Conservation (phyloP, 2,113 vertebrate genomes). For the Menura novaehollandiae region DNA sequence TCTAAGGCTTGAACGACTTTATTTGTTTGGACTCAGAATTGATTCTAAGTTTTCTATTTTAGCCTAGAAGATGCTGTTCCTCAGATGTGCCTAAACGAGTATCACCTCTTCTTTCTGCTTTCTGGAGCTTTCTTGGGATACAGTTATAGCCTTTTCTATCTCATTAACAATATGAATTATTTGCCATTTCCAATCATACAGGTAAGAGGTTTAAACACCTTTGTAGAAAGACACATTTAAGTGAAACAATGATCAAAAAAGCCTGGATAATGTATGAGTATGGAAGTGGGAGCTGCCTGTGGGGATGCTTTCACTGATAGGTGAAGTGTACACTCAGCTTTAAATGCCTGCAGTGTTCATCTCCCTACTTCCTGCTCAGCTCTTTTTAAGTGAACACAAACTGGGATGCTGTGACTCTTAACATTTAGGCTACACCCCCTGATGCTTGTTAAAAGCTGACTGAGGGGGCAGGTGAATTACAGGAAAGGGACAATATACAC, state of each 20-base stretch:
- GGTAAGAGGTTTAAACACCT: slow-evolving; percentile 69
- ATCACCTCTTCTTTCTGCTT: slow-evolving; percentile 86
- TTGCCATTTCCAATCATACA: slow-evolving; percentile 89
- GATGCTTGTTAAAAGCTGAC: not conserved
- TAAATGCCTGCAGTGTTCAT: not conserved
- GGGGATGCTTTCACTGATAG: not conserved
- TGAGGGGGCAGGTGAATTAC: not conserved
- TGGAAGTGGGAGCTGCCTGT: not conserved
- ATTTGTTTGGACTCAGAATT: not conserved
- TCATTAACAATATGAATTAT: slow-evolving; percentile 91
- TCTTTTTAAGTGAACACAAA: not conserved
- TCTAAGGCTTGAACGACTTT: not conserved
- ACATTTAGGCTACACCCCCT: not conserved
- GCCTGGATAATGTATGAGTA: not conserved
- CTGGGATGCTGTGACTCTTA: not conserved
- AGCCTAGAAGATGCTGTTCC: slow-evolving; percentile 32
- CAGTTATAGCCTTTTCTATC: slow-evolving; percentile 87
- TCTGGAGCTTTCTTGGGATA: slow-evolving; percentile 91
- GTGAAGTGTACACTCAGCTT: not conserved
- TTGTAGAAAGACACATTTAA: not conserved
- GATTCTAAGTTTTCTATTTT: not conserved
- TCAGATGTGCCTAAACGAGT: slow-evolving; percentile 87
- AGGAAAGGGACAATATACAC: not conserved
- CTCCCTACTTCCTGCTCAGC: not conserved
- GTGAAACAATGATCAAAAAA: not conserved